phyloP scores from a whole-genome alignment of 2,113 vertebrate species.

The Protomyctophum bolini region DNA sequence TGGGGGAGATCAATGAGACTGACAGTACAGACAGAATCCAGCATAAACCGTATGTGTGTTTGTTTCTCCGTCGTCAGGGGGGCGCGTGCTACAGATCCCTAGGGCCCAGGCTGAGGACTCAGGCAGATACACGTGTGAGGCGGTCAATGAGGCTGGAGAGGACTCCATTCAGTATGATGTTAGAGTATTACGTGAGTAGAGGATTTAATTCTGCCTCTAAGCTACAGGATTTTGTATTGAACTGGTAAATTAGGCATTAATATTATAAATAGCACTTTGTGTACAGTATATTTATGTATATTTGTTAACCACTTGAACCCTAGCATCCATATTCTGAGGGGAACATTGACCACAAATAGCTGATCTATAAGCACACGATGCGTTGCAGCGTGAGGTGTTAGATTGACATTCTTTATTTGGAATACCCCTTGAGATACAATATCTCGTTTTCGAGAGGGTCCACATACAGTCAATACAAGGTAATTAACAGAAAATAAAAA shows the following conservation, averaged over 20 bases:
- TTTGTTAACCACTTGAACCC: no score
- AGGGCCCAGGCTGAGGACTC: slow-evolving; percentile 84
- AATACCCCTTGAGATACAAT: no score
- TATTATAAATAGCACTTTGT: background rate
- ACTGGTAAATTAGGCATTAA: no score
- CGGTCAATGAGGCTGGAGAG: slow-evolving; percentile 93
- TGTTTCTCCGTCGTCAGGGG: slow-evolving; percentile 77
- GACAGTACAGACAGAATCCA: background rate
- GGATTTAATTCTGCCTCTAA: background rate
- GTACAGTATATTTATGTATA: no score
- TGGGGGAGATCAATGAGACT: background rate
- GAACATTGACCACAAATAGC: no score
- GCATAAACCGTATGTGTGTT: background rate
- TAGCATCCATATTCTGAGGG: no score
- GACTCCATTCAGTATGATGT: slow-evolving; percentile 93
- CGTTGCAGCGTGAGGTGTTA: no score
- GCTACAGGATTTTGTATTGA: background rate
- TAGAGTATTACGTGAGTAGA: slow-evolving; percentile 87
- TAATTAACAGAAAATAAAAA: no score
- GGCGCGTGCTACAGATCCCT: slow-evolving; percentile 89
- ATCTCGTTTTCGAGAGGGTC: no score
- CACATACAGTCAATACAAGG: no score
- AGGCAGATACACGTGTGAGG: slow-evolving; percentile 90
- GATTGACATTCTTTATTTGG: no score
- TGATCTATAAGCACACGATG: no score